Conservation (phyloP, 2,888 invertebrate genomes). For the Aphodius granarius region DNA sequence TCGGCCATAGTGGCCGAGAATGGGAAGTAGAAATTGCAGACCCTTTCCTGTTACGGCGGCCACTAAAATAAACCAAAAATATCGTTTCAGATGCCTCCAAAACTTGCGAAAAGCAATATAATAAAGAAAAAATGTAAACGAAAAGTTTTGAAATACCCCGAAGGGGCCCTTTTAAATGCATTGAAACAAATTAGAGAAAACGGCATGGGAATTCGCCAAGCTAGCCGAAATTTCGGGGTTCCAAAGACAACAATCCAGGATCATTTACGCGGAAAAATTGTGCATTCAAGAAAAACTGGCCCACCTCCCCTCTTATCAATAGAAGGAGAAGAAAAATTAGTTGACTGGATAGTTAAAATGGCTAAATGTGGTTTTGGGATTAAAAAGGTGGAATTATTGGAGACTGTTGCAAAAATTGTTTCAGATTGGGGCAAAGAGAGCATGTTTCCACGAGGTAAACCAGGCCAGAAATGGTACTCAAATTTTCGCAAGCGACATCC, state of each 20-base stretch:
- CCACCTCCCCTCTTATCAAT: not conserved
- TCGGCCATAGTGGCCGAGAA: too few relatives aligned
- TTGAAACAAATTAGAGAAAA: not conserved
- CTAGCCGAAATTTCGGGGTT: not conserved
- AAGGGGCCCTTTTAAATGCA: too few relatives aligned
- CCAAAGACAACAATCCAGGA: not conserved
- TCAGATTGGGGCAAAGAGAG: conserved; percentile 8
- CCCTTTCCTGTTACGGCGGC: too few relatives aligned
- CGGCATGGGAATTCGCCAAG: not conserved
- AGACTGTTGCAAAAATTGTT: conserved; percentile 15
- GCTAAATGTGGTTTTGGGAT: conserved; percentile 25
- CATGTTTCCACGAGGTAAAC: conserved; percentile 14
- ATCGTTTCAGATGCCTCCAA: too few relatives aligned
- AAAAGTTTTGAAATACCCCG: too few relatives aligned
- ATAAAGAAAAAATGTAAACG: too few relatives aligned
- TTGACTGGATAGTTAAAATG: not conserved
- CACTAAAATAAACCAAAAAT: too few relatives aligned
- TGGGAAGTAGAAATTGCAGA: too few relatives aligned
- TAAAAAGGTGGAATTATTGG: conserved; percentile 21
- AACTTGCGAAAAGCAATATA: too few relatives aligned
- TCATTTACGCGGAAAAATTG: not conserved
- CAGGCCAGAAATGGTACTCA: conserved; percentile 35
- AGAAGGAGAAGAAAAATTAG: not conserved
- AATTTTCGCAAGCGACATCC: conserved; percentile 37
- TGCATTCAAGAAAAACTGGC: not conserved